phyloP scores from a whole-genome alignment of 2,888 invertebrate genomes.

The Crioceris asparagi region DNA sequence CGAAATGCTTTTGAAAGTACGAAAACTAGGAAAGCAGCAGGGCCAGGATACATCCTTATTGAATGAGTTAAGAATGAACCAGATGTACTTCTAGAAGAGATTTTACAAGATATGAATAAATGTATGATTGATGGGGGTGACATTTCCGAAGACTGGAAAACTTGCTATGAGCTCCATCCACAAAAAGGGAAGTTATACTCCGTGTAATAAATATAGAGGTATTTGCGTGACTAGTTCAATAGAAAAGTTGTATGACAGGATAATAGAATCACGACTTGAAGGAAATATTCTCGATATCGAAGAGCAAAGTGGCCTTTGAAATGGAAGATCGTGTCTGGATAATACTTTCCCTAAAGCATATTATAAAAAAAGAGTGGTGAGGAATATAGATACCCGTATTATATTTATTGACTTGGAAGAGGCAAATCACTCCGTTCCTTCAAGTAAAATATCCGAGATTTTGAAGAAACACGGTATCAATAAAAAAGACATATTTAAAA shows the following conservation, averaged over 20 bases:
- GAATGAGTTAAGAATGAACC: neutral
- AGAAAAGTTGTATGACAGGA: neutral
- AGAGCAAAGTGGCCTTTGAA: neutral
- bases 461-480: neutral
- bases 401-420: too few species aligned
- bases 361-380: constrained; percentile 1
- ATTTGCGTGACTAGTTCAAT: constrained; percentile 3
- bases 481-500: neutral
- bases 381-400: neutral
- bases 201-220: neutral
- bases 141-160: neutral
- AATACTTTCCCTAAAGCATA: constrained; percentile 2
- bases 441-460: neutral
- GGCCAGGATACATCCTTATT: constrained; percentile 1
- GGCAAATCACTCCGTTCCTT: neutral
- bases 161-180: neutral
- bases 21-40: neutral
- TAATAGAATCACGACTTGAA: neutral
- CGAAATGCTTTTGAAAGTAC: neutral
- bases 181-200: neutral
- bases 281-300: neutral
- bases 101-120: neutral
- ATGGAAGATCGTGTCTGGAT: constrained; percentile 1
- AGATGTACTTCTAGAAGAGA: constrained; percentile 1
- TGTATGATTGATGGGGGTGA: too few species aligned